A percentile compares a stretch with the other conserved stretches of the same genome.
phyloP scores from a whole-genome alignment of 2,888 invertebrate species.

The Mythimna ferrago region DNA sequence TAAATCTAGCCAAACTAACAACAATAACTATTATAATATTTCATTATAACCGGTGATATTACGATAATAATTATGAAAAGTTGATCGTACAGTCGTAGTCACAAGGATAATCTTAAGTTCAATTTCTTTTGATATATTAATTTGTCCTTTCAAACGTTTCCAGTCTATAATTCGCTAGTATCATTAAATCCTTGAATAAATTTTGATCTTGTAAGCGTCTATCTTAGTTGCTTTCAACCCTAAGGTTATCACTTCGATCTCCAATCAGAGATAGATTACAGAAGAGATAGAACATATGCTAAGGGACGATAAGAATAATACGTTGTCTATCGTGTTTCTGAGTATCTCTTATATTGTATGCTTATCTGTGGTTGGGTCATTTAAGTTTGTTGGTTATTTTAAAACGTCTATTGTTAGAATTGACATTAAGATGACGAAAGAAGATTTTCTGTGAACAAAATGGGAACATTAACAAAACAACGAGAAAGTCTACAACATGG shows the following conservation, averaged over 20 bases:
- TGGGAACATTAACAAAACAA: neutral
- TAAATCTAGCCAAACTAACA: too few relatives aligned
- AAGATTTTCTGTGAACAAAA: neutral
- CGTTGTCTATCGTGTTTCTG: constrained; percentile 55
- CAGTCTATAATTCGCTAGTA: neutral
- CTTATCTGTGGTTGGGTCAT: constrained; percentile 31
- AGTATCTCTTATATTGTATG: constrained; percentile 22
- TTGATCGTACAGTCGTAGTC: neutral
- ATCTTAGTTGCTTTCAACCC: constrained; percentile 5
- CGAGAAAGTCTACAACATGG: neutral
- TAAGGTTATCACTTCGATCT: constrained; percentile 51
- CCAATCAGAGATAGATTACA: constrained; percentile 45
- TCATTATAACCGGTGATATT: neutral
- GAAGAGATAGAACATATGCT: constrained; percentile 47
- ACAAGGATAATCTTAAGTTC: neutral
- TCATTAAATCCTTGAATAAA: neutral
- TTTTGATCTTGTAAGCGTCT: neutral
- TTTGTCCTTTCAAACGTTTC: neutral
- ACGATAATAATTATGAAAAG: neutral
- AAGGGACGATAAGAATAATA: constrained; percentile 42
- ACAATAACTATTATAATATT: neutral
- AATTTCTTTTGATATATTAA: neutral
- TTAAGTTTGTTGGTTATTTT: constrained; percentile 7
- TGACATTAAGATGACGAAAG: neutral
- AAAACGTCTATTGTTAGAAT: neutral